Percentiles rank a stretch among this genome's conserved stretches.
phyloP scores from a whole-genome alignment of 2,888 invertebrate genomes.

The Meteorus colon region DNA sequence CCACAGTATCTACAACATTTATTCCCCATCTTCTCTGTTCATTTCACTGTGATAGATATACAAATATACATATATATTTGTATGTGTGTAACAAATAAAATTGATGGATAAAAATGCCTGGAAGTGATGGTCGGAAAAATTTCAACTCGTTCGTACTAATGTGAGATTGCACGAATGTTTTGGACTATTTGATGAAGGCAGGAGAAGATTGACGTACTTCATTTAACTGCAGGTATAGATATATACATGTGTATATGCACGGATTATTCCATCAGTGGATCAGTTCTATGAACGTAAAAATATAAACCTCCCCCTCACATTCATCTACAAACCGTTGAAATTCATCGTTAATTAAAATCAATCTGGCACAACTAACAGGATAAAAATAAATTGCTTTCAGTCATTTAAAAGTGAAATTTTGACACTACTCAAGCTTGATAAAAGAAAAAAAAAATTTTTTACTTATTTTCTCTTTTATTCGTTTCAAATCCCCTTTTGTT shows the following conservation, averaged over 20 bases:
- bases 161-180: constrained; percentile 14
- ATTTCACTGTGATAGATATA: not conserved
- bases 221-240: not conserved
- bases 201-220: not conserved
- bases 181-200: constrained; percentile 13
- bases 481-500: not conserved
- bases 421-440: not conserved
- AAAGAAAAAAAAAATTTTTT: not conserved
- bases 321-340: not conserved
- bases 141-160: constrained; percentile 12
- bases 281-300: not conserved
- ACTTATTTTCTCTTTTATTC: not conserved
- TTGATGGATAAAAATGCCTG: constrained; percentile 25
- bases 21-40: not conserved
- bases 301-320: not conserved
- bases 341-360: not conserved
- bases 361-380: not conserved
- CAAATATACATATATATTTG: not conserved
- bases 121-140: constrained; percentile 20
- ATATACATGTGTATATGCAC: not conserved
- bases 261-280: not conserved
- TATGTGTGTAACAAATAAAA: not conserved
- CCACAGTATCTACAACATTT: not conserved
- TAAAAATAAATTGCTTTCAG: not conserved
- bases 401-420: not conserved